Evolutionary conservation across 2,888 invertebrate species (phyloP).

Genomic region (Andrena minutula): DNA sequence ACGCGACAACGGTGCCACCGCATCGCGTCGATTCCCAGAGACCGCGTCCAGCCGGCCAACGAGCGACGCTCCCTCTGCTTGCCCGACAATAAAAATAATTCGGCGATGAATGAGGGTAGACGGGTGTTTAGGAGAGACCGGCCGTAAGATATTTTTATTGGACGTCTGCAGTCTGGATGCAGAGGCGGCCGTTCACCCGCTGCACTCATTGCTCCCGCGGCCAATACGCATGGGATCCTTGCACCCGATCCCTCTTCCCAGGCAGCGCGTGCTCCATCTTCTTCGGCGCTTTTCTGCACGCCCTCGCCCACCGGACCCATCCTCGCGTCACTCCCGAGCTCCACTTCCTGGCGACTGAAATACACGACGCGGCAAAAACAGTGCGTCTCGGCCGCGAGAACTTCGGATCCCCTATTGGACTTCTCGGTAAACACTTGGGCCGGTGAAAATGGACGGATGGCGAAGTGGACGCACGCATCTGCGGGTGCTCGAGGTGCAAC

Average conservation of each 20-base stretch:
- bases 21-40: constrained; percentile 54
- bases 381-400: neutral
- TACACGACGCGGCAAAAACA: neutral
- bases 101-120: constrained; percentile 70
- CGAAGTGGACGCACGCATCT: neutral
- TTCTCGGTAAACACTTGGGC: constrained; percentile 8
- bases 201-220: constrained; percentile 70
- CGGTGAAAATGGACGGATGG: neutral
- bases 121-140: constrained; percentile 63
- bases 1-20: neutral
- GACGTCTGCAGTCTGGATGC: constrained; percentile 82
- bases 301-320: constrained; percentile 19
- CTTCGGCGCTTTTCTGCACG: constrained; percentile 20
- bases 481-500: neutral
- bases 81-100: constrained; percentile 74
- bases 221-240: constrained; percentile 72
- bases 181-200: constrained; percentile 78
- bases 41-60: constrained; percentile 50
- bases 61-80: constrained; percentile 51
- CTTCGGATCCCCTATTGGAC: neutral
- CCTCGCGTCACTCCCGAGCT: constrained; percentile 2
- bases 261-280: constrained; percentile 29
- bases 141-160: constrained; percentile 81
- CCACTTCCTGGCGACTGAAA: neutral
- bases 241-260: constrained; percentile 58